Base-by-base conservation (phyloP, 1,140 invertebrate genomes). In the Brachionus angularis region DNA sequence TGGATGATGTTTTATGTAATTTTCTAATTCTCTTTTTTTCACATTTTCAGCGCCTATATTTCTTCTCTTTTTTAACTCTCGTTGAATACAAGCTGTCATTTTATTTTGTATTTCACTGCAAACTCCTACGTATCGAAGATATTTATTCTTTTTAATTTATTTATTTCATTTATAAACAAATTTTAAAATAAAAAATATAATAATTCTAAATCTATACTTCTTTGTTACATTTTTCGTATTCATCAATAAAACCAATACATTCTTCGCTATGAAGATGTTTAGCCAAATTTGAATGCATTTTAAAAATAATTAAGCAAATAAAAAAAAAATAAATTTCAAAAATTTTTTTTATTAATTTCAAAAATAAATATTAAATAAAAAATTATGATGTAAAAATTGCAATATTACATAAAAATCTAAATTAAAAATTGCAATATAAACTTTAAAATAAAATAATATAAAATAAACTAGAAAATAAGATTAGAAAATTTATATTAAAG, bases 71-170 rank as follows among this genome's bases (percentile, higher is more conserved):
- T 25, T 67, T 10, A 67, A 12, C 62, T 67, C 62, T 47, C 18
- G 25, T 47, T 67, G 62, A 18, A 67, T 67, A 31, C 62, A 67
- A 50, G 25, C 47, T 18, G 42, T 46, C 62, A 67, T 67, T 67
- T 67, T 67, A 7, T 46, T 18, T 50, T 67, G 62, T 29, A 67
- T 10, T 34, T 67, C 62, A 33, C 27, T 47, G 10, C 62, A 67
- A 16, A 8, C 27, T 31, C 62, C 62, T 2, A 46, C 0, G 23
- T 67, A 67, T 46, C 44, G 33, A 5, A 5, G 25, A 25, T 67
- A 67, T 34, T 67, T 67, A 18, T 67, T 67, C 62, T 67, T 27
- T 67, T 67, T n/a, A 46, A 67, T 1, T 16, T 39, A 27, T 25
- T 42, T n/a, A 31, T 21, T 21, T 34, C n/a, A n/a, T n/a, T 42